Conservation (phyloP, 2,797 vertebrate genomes). For the Babyrousa celebensis region DNA sequence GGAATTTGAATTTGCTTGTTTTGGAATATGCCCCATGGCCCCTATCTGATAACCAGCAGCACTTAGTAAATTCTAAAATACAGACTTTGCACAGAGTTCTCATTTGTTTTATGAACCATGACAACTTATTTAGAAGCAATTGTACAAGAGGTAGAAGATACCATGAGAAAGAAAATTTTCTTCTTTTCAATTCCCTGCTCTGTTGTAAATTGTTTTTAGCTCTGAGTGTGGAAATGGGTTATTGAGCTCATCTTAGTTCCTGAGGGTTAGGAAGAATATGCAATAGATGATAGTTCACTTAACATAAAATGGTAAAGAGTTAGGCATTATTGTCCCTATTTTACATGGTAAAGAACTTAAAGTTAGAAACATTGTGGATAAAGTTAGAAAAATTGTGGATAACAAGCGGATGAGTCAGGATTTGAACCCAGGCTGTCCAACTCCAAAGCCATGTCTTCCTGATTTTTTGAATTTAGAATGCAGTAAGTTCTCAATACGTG, state of each 20-base stretch:
- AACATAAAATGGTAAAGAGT: background rate
- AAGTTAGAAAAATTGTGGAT: background rate
- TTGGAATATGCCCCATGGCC: too few species aligned
- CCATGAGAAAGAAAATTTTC: background rate
- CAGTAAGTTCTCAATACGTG: background rate
- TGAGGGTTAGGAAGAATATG: background rate
- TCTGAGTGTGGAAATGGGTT: background rate
- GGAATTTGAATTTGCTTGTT: background rate
- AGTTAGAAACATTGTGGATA: background rate
- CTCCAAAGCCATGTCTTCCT: background rate
- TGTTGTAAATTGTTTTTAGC: background rate
- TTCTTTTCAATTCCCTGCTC: background rate
- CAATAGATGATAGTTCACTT: background rate
- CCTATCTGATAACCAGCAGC: background rate
- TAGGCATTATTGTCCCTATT: background rate
- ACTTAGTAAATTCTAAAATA: background rate
- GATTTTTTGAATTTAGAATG: constrained; percentile 21
- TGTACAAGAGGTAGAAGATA: background rate
- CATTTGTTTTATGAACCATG: background rate
- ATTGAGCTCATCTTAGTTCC: background rate
- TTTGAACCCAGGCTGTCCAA: background rate
- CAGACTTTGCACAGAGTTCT: background rate
- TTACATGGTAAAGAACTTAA: background rate
- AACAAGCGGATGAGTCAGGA: background rate
- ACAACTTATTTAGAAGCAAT: background rate